Base-by-base conservation (phyloP, 2,113 vertebrate genomes). In the Salvelinus fontinalis region DNA sequence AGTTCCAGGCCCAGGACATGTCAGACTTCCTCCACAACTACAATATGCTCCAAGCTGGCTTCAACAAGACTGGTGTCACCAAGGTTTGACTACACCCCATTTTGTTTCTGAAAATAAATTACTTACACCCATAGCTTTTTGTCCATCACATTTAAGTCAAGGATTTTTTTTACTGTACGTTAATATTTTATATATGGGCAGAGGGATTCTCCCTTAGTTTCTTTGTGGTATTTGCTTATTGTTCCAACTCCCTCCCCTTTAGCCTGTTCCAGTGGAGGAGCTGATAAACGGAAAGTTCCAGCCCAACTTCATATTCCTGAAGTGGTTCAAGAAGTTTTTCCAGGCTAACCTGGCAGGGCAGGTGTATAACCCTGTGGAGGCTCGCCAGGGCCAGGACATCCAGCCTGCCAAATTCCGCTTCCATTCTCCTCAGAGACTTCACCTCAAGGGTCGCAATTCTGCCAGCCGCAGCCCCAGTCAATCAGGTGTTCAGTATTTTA, bases 311-410 rank as follows among this genome's bases (percentile, higher is more conserved):
- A 90, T 94, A 76, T 93, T 96, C 51, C 88, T 98, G 79, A 96
- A 96, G 76, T 99, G 97, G 97, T 97, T 99, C 88, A 97, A 95
- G 89, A 92, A 88, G 39, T 96, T 98, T 88, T 96, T 96, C 75
- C 77, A 87, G 67, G 93, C 90, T 31, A 97, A 98, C 86, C 89
- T 92, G 60, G 92, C 92, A 18, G 93, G 81, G 26, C 91, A 94
- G 76, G 92, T 92, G 0, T 97, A 97, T 16, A 93, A 96, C 66
- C 93, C 96, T 2, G 88, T 95, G 75, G 93, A 94, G 72, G 96
- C 97, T 79, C 94, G 95, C 66, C 88, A 95, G 88, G 92, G 93
- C 79, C 92, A 93, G 20, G 93, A 94, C 22, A 95, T 93, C 73
- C 24, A 66, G 8, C 77, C 79, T 2, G 22, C 80, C 27, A 22